Evolutionary conservation across 2,888 invertebrate genomes (phyloP), one percentile per base, ranked within the genome.

Genomic region (Phanerotoma sp.): DNA sequence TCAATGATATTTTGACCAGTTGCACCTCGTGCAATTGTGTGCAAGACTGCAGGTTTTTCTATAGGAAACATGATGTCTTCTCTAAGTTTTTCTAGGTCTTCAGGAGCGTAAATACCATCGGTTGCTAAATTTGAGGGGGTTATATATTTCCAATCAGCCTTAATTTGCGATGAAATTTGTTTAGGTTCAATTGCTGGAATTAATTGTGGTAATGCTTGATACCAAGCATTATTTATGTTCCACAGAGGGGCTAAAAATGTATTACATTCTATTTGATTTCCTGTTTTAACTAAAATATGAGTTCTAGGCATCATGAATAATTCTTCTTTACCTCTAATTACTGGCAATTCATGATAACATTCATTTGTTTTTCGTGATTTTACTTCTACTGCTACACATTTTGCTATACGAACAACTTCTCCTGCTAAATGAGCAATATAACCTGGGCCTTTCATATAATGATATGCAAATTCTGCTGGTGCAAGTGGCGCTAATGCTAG

Each of bases 341-440:
- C 11, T 0, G 18, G 38, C 3, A 38, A 2, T 38, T 38, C 42
- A 16, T 52, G 44, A 11, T 41, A 52, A 20, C 56, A 52, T 44
- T 25, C 20, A 4, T 42, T 18, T 10, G 48, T 56, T 10, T 32
- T n/a, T 11, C 52, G 10, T 4, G 20, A 5, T 28, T 28, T 28
- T 2, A 56, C 48, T 10, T 56, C 49, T 4, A 48, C 48, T 1
- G 56, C 22, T 37, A 52, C 22, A 22, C 45, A 56, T 48, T 56
- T 56, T n/a, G 37, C 38, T 2, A 56, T 37, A n/a, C 16, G 16
- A 4, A 52, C 25, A 1, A 42, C 51, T 37, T 56, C 44, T 25
- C 66, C 66, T 42, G 56, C 49, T n/a, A 66, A 58, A 46, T 54
- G 37, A 6, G 62, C 65, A 3, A 65, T 58, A 40, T 62, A 63